These are phyloP conservation scores for Odontamblyopus rebecca DNA, from an alignment of 2,797 vertebrate species.

Conservation along the genomic window DNA sequence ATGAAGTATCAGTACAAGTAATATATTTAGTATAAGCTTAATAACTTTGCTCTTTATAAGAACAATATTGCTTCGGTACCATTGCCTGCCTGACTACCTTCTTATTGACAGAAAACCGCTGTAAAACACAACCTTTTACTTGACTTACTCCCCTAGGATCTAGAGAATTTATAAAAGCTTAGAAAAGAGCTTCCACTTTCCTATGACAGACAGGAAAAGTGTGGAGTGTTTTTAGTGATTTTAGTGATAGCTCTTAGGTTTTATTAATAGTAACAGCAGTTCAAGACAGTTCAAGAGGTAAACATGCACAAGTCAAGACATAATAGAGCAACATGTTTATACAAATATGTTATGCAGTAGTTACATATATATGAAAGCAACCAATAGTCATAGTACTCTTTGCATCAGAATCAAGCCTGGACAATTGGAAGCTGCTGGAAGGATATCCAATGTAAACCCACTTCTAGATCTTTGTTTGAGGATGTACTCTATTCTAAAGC, in stretches of 20 bases:
- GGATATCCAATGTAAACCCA: background rate
- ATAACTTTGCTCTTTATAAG: background rate
- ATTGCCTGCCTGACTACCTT: constrained; percentile 26
- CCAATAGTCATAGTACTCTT: background rate
- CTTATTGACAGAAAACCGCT: constrained; percentile 49
- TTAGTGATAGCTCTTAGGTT: constrained; percentile 47
- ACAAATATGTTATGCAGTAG: background rate
- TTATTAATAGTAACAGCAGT: constrained; percentile 47
- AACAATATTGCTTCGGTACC: constrained; percentile 8
- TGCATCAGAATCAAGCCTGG: background rate
- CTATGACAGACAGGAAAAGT: constrained; percentile 33
- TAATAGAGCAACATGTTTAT: constrained; percentile 3
- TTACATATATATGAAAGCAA: background rate
- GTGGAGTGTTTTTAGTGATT: constrained; percentile 55
- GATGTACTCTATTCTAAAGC: background rate
- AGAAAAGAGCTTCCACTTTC: constrained; percentile 33
- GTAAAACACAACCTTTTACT: constrained; percentile 54
- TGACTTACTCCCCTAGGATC: constrained; percentile 56
- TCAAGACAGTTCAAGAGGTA: constrained; percentile 14
- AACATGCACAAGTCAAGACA: background rate
- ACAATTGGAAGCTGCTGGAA: background rate
- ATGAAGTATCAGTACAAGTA: too few relatives aligned
- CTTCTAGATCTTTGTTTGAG: background rate
- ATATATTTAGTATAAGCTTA: constrained; percentile 9
- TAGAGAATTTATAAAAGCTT: constrained; percentile 47